Conservation (phyloP, 2,797 vertebrate genomes). For the Pangasius krempfi region DNA sequence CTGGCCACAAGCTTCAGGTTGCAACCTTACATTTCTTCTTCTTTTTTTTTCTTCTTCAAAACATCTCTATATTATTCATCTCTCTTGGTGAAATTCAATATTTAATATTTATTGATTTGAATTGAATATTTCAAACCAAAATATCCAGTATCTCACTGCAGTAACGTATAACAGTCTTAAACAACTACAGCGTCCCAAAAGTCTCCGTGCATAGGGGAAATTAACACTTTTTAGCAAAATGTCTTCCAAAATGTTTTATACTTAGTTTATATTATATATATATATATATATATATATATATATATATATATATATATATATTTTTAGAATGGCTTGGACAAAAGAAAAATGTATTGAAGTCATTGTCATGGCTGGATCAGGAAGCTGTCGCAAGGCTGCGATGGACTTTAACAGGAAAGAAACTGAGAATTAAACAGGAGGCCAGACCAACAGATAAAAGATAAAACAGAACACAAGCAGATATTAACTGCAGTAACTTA, state of each 20-base stretch:
- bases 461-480: neutral
- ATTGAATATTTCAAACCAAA: neutral
- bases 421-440: neutral
- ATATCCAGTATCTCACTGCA: neutral
- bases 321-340: no score
- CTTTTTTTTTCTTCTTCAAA: neutral
- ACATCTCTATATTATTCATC: neutral
- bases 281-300: no score
- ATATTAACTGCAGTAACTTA: neutral
- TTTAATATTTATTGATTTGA: neutral
- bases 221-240: no score
- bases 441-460: neutral
- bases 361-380: no score
- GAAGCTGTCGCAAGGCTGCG: no score
- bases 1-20: neutral
- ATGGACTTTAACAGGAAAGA: neutral
- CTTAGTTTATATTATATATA: no score
- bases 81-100: neutral
- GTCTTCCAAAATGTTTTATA: no score
- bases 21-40: neutral
- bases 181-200: neutral
- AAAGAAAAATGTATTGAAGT: no score
- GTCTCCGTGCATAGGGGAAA: no score
- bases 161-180: neutral
- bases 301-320: no score